A percentile compares a stretch with the other conserved stretches of the same genome.
These are phyloP conservation scores for Lemur catta DNA, from an alignment of 2,797 vertebrate genomes.

Conservation along the genomic window DNA sequence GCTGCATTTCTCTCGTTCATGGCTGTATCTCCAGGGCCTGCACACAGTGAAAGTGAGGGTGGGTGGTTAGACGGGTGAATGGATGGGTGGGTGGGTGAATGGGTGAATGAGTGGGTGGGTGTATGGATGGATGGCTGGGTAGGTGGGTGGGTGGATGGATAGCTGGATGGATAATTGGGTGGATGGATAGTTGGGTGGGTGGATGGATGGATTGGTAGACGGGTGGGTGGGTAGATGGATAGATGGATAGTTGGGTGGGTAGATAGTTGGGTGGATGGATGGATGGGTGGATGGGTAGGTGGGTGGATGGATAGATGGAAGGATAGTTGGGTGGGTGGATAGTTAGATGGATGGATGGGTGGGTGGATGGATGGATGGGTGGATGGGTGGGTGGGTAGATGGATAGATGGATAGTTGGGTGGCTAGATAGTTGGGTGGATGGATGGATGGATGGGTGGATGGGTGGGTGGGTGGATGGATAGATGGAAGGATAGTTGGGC, in stretches of 20 bases:
- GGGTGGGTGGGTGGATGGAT: too few species aligned
- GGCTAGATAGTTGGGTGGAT: rapidly evolving
- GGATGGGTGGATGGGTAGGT: not conserved
- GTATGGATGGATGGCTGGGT: not conserved
- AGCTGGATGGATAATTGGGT: not conserved
- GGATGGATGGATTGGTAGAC: too few species aligned
- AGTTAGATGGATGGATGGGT: rapidly evolving
- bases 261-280: not conserved
- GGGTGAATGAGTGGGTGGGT: not conserved
- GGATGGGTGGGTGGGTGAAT: too few species aligned
- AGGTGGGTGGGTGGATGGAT: not conserved
- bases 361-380: rapidly evolving
- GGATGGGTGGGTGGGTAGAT: rapidly evolving
- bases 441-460: not conserved
- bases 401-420: rapidly evolving
- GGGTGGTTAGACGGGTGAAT: not conserved
- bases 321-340: not conserved
- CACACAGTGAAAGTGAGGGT: not conserved
- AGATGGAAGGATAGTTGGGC: rapidly evolving
- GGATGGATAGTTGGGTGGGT: rapidly evolving
- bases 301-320: rapidly evolving
- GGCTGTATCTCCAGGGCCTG: not conserved
- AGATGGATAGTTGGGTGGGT: not conserved
- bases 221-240: not conserved
- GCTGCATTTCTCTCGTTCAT: not conserved